Percentiles rank a stretch among this genome's conserved stretches.
Evolutionary conservation across 2,113 vertebrate genomes (phyloP).

Genomic region (Suricata suricatta): DNA sequence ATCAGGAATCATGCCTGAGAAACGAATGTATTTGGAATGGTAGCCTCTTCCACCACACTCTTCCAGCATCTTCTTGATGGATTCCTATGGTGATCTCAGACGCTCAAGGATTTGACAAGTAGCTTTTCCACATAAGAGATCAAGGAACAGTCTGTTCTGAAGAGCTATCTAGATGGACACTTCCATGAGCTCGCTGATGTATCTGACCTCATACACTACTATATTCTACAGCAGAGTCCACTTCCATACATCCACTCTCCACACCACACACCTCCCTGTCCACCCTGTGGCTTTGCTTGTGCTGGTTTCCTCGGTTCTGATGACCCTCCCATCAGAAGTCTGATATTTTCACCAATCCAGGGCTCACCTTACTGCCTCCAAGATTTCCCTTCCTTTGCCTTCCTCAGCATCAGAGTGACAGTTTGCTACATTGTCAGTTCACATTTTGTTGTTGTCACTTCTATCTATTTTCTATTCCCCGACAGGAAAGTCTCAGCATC

Average conservation of each 20-base stretch:
- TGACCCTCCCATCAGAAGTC: not conserved
- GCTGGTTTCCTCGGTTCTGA: not conserved
- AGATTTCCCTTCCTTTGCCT: not conserved
- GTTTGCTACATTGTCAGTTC: not conserved
- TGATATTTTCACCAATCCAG: not conserved
- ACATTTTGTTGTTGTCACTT: too few species aligned
- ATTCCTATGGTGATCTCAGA: not conserved
- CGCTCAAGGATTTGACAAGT: not conserved
- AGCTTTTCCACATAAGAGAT: not conserved
- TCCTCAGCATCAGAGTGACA: not conserved
- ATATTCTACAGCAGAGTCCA: not conserved
- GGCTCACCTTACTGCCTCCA: not conserved
- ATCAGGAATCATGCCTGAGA: not conserved
- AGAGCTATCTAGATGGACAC: not conserved
- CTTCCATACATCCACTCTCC: not conserved
- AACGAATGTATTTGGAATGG: not conserved
- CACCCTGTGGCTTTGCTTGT: not conserved
- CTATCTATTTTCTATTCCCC: not conserved
- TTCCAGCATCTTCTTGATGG: not conserved
- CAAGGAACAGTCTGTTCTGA: not conserved
- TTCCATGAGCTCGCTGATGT: not conserved
- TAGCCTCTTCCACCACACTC: not conserved
- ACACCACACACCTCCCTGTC: rapidly evolving
- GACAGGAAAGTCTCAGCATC: not conserved
- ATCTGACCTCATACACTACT: not conserved